Percentiles rank a stretch among this genome's conserved stretches.
phyloP scores from a whole-genome alignment of 2,797 vertebrate species.

The Antennarius maculatus region DNA sequence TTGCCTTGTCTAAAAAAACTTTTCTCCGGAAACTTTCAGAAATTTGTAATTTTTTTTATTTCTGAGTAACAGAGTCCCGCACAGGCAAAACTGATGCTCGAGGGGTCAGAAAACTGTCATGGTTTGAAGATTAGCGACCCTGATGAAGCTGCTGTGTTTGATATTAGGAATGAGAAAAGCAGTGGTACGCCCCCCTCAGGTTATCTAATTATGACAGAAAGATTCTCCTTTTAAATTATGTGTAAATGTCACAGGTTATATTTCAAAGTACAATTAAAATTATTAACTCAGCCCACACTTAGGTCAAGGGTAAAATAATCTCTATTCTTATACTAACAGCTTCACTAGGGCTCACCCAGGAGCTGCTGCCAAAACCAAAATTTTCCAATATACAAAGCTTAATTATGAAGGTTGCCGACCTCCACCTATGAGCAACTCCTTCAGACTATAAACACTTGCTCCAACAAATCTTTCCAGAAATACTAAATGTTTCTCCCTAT shows the following conservation, averaged over 20 bases:
- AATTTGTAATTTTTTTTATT: too few relatives aligned
- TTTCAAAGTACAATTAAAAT: conserved; percentile 13
- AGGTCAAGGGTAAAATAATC: conserved; percentile 4
- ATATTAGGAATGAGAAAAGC: too few relatives aligned
- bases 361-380: conserved; percentile 53
- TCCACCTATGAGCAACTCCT: conserved; percentile 54
- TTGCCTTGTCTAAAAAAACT: too few relatives aligned
- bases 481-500: conserved; percentile 43
- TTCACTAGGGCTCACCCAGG: conserved; percentile 17
- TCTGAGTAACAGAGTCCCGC: too few relatives aligned
- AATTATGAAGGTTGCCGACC: conserved; percentile 62
- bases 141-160: too few relatives aligned
- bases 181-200: neutral
- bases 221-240: conserved; percentile 15
- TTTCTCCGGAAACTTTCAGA: too few relatives aligned
- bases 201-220: conserved; percentile 6
- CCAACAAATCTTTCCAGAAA: conserved; percentile 55
- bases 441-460: conserved; percentile 63
- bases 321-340: conserved; percentile 18
- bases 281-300: neutral
- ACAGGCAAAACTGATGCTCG: too few relatives aligned
- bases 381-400: conserved; percentile 55
- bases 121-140: too few relatives aligned
- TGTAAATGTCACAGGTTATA: conserved; percentile 10
- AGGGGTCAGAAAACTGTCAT: too few relatives aligned